These are phyloP conservation scores for Drosophila robusta DNA, from an alignment of 2,888 invertebrate species.

Conservation along the genomic window DNA sequence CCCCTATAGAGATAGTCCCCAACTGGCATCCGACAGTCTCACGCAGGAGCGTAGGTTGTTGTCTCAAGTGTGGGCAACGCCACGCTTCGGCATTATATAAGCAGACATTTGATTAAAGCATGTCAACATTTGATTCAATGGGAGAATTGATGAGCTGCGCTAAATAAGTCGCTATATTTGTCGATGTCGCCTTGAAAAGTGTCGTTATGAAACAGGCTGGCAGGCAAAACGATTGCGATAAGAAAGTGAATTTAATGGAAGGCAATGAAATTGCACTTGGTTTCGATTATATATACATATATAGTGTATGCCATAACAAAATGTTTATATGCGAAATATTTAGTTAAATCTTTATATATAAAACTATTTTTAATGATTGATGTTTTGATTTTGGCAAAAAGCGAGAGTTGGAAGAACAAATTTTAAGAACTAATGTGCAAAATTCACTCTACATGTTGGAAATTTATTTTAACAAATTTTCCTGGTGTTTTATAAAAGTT, in stretches of 20 bases:
- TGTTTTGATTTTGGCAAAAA: too few species aligned
- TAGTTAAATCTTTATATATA: too few species aligned
- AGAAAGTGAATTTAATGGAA: constrained; percentile 19
- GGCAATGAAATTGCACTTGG: constrained; percentile 1
- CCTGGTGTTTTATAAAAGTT: too few species aligned
- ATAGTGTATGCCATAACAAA: too few species aligned
- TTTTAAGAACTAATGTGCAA: too few species aligned
- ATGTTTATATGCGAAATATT: too few species aligned
- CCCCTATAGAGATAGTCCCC: constrained; percentile 35
- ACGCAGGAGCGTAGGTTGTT: constrained; percentile 12
- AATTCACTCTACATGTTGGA: too few species aligned
- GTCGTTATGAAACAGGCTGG: background rate
- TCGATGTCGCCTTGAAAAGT: background rate
- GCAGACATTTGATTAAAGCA: constrained; percentile 4
- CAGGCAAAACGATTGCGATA: constrained; percentile 27
- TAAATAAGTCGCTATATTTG: constrained; percentile 8
- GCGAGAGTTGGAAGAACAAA: too few species aligned
- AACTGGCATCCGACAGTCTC: background rate
- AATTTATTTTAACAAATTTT: too few species aligned
- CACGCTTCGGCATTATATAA: constrained; percentile 30
- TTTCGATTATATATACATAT: background rate
- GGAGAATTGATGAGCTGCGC: constrained; percentile 12
- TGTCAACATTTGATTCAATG: constrained; percentile 13
- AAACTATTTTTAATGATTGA: too few species aligned
- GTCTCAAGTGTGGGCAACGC: constrained; percentile 17